Base-by-base conservation (phyloP, 2,888 invertebrate species). In the Celastrina argiolus region DNA sequence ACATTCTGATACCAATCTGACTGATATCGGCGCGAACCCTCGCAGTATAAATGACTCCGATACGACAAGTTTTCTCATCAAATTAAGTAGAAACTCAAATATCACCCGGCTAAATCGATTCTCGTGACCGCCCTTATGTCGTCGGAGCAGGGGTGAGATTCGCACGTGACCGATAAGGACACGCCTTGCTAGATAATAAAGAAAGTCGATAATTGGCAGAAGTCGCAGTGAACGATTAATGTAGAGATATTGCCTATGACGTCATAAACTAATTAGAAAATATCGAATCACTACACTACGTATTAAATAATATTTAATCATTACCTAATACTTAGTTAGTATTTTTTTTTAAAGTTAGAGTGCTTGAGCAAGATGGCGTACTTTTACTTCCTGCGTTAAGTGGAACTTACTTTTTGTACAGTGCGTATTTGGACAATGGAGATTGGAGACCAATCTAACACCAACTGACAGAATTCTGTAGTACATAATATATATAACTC, bases 21-120 rank as follows among this genome's bases (percentile, higher is more conserved):
- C 69, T 74, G 73, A 75, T 75, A 69, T 76, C 76, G 75, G 80
- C 78, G 81, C 76, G 80, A 81, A 84, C 84, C 83, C 81, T 74
- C 64, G 71, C 78, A 75, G 79, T 83, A 87, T 85, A 87, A 89
- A 88, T 87, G 86, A 86, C 78, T 80, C 79, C 76, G 82, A 87
- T 88, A 86, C 80, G 76, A 75, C 83, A 85, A 90, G 78, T 87
- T 88, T 84, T 79, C 78, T 82, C 83, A 87, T 88, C 85, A 89
- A 88, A 88, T 88, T 88, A 88, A 85, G 80, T 84, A 81, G 83
- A 85, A 85, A 83, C 76, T 70, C 75, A 74, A 76, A 72, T 73
- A 73, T 69, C 68, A 63, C 69, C 73, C 70, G 58, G 71, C 69
- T 68, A 68, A 58, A 28, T 66, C 42, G 68, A 45, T 39, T 42